These are phyloP conservation scores for Lepidurus apus DNA, from an alignment of 1,140 invertebrate genomes.

Conservation along the genomic window DNA sequence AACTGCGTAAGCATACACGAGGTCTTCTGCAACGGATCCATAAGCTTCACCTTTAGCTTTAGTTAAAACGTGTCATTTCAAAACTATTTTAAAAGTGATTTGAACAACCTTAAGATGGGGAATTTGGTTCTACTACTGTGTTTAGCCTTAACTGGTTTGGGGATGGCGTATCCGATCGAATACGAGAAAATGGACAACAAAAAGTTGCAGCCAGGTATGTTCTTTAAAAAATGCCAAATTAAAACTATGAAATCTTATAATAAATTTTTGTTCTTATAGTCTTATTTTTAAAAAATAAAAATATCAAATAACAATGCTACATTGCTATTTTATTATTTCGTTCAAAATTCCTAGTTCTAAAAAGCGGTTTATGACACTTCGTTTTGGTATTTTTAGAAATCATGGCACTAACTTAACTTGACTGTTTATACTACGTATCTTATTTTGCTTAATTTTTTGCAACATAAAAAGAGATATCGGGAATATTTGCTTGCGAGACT, in stretches of 20 bases:
- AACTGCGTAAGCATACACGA: neutral
- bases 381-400: too few species aligned
- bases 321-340: too few species aligned
- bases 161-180: conserved; percentile 18
- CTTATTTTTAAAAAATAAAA: too few species aligned
- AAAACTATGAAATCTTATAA: neutral
- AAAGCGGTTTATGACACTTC: too few species aligned
- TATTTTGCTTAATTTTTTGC: too few species aligned
- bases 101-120: neutral
- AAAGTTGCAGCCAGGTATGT: conserved; percentile 17
- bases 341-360: too few species aligned
- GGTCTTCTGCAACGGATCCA: neutral
- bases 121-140: neutral
- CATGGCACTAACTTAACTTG: too few species aligned
- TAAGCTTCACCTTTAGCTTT: neutral
- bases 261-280: too few species aligned
- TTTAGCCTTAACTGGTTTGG: neutral
- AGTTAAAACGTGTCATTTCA: neutral
- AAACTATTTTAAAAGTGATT: neutral
- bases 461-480: too few species aligned
- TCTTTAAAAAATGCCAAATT: neutral
- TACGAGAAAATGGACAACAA: neutral
- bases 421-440: too few species aligned
- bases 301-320: too few species aligned
- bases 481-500: too few species aligned